These are phyloP conservation scores for Denticeps clupeoides DNA, from an alignment of 2,797 vertebrate genomes.

Conservation along the genomic window DNA sequence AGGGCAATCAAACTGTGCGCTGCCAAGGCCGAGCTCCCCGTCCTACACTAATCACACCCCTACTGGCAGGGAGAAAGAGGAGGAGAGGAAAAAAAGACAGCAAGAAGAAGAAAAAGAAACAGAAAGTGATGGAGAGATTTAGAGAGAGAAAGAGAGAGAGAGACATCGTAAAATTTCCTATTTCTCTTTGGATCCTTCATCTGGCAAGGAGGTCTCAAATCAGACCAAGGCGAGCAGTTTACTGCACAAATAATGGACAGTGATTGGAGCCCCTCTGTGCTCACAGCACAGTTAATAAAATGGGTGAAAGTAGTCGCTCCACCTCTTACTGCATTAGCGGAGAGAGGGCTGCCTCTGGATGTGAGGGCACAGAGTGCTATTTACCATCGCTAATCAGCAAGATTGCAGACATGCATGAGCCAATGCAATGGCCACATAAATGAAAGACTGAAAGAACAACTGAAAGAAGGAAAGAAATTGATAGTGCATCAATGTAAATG, in stretches of 20 bases:
- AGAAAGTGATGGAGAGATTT: no score
- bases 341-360: no score
- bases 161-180: neutral
- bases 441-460: neutral
- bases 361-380: no score
- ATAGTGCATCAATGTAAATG: no score
- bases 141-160: neutral
- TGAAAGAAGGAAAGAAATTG: neutral
- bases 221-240: neutral
- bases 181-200: no score
- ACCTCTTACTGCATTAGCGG: no score
- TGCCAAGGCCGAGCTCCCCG: constrained; percentile 1
- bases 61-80: neutral
- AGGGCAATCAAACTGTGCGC: constrained; percentile 29
- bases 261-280: no score
- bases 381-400: no score
- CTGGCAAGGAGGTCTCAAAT: no score
- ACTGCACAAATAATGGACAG: no score
- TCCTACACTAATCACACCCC: neutral
- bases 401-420: neutral
- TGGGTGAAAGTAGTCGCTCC: no score
- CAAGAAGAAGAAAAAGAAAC: neutral
- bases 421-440: neutral
- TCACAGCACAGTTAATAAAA: no score
- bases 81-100: neutral